A percentile compares a stretch with the other conserved stretches of the same genome.
These are phyloP conservation scores for Heliothis subflexa DNA, from an alignment of 1,140 invertebrate genomes.

Conservation along the genomic window DNA sequence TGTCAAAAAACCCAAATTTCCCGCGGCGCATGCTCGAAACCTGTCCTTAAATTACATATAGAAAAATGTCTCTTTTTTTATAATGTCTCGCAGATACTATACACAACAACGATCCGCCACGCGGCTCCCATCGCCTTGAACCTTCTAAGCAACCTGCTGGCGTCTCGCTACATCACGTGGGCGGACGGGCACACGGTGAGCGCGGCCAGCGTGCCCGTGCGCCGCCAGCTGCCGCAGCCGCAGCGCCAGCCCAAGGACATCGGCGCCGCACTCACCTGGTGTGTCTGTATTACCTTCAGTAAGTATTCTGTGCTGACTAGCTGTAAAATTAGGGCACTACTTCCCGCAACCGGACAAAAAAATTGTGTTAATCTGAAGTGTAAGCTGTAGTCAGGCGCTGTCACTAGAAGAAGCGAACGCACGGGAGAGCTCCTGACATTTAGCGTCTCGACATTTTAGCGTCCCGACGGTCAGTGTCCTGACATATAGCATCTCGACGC, in stretches of 20 bases:
- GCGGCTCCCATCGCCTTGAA: slow-evolving; percentile 88
- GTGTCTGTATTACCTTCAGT: slow-evolving; percentile 56
- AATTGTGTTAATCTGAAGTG: no score
- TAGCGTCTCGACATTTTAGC: no score
- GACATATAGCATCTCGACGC: no score
- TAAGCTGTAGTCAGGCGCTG: no score
- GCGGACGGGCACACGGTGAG: slow-evolving; percentile 84
- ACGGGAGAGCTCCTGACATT: no score
- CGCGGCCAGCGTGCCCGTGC: slow-evolving; percentile 63
- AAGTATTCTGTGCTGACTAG: slow-evolving; percentile 42
- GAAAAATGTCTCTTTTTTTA: no score
- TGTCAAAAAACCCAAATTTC: no score
- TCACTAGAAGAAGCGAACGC: no score
- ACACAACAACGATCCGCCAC: slow-evolving; percentile 87
- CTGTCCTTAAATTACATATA: no score
- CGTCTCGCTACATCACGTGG: slow-evolving; percentile 72
- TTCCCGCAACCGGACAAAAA: no score
- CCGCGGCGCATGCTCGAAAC: no score
- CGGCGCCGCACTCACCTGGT: slow-evolving; percentile 46
- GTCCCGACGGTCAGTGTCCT: no score
- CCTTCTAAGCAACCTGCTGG: slow-evolving; percentile 87
- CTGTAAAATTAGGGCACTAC: background rate
- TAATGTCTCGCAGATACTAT: slow-evolving; percentile 68
- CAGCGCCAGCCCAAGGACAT: slow-evolving; percentile 44
- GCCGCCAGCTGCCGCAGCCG: background rate